Base-by-base conservation (phyloP, 2,113 vertebrate genomes). In the Limanda limanda region DNA sequence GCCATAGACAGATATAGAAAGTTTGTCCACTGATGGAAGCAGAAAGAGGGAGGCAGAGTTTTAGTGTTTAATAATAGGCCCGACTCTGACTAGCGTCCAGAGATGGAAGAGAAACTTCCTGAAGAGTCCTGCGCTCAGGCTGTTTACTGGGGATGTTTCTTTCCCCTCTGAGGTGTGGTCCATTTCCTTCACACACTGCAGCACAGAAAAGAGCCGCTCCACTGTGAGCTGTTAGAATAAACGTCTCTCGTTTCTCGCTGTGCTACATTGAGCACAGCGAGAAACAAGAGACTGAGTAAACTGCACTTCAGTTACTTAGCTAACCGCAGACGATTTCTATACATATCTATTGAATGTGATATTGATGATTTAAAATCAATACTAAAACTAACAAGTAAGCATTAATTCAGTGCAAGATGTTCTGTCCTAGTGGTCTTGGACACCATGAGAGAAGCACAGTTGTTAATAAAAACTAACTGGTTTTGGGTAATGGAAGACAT, bases 81-180 rank as follows among this genome's bases (percentile, higher is more conserved):
- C 3, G 14, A 45, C 3, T 45, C 42, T 45, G 42, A 12, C 42
- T 13, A 45, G 12, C 14, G 60, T 20, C 21, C 78, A 66, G 23
- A 51, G 55, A 42, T 58, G 62, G 79, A 76, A 82, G 57, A 42
- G 62, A 72, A 54, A 51, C 37, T 45, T 45, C 40, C 61, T 45
- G 21, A 45, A 35, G 27, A 20, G 58, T 20, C 67, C 64, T 77
- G 81, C 79, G 60, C 45, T 61, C 40, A 23, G 52, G 42, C 73
- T 76, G 81, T 86, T 86, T 81, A 81, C 69, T 27, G 79, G 59
- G 58, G 73, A 84, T 83, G 83, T 81, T 75, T 74, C 27, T 40
- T 75, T 71, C 64, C 65, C 72, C 73, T 66, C 66, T 68, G 67
- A 84, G 87, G 84, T 79, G 87, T 79, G 81, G 84, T 74, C 78